phyloP scores from a whole-genome alignment of 2,113 vertebrate species.

The Gambusia affinis region DNA sequence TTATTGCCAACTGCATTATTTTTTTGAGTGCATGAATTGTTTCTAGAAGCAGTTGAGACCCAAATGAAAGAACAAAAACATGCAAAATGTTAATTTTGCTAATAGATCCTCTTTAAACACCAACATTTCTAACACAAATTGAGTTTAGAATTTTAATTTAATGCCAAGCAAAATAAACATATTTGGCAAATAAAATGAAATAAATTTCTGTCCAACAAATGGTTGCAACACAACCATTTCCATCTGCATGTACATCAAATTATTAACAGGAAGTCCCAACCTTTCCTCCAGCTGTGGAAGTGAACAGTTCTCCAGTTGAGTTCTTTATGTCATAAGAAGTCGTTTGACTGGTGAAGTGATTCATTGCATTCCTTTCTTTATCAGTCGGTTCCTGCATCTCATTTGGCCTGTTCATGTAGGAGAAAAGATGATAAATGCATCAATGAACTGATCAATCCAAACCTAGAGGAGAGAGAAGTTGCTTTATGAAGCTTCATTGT shows the following conservation, averaged over 20 bases:
- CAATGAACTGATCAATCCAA: neutral
- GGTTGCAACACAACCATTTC: neutral
- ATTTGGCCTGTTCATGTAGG: constrained; percentile 74
- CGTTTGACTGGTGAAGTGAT: constrained; percentile 86
- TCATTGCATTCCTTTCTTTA: constrained; percentile 83
- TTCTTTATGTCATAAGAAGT: constrained; percentile 89
- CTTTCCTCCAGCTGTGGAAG: constrained; percentile 87
- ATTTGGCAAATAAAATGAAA: neutral
- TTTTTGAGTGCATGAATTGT: too few species aligned
- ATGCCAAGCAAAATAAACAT: neutral
- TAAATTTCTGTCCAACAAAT: too few species aligned
- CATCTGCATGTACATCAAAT: too few species aligned
- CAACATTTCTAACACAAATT: too few species aligned
- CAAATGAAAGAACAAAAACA: too few species aligned
- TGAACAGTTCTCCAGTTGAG: constrained; percentile 88
- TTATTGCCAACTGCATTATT: too few species aligned
- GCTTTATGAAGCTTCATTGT: constrained; percentile 13
- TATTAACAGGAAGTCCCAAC: constrained; percentile 42
- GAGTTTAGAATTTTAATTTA: too few species aligned
- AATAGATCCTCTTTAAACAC: too few species aligned
- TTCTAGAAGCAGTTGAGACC: too few species aligned
- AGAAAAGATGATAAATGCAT: neutral
- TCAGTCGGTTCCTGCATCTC: constrained; percentile 71
- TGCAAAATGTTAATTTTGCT: too few species aligned
- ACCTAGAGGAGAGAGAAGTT: neutral